Evolutionary conservation across 2,888 invertebrate genomes (phyloP).

Genomic region (Dione juno): DNA sequence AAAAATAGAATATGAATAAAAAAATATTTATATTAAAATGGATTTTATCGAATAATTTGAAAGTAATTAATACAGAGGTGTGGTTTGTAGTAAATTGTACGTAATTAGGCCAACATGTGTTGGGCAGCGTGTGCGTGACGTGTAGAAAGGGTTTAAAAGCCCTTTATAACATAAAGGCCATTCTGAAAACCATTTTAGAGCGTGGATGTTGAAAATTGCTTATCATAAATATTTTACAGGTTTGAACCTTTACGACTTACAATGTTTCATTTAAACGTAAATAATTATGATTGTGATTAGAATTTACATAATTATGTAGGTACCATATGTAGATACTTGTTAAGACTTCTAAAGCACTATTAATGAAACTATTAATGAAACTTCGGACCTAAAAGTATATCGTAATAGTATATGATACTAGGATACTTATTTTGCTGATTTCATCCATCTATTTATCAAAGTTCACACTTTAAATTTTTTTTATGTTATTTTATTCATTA

Average conservation of each 20-base stretch:
- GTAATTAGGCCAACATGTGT: conserved; percentile 68
- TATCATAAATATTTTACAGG: conserved; percentile 16
- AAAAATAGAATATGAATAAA: too few species aligned
- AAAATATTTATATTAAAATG: background rate
- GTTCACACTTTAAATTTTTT: background rate
- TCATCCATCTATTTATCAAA: background rate
- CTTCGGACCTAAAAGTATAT: background rate
- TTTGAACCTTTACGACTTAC: conserved; percentile 20
- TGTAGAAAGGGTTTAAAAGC: conserved; percentile 65
- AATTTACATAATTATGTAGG: background rate
- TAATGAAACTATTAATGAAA: background rate
- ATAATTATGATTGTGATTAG: conserved; percentile 1
- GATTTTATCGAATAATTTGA: conserved; percentile 19
- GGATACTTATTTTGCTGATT: too few species aligned
- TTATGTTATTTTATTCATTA: background rate
- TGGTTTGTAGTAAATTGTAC: conserved; percentile 66
- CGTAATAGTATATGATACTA: too few species aligned
- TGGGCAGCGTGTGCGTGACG: conserved; percentile 62
- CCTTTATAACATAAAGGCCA: conserved; percentile 57
- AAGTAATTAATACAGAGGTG: conserved; percentile 28
- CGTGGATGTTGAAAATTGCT: conserved; percentile 37
- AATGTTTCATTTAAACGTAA: conserved; percentile 2
- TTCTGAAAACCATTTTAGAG: conserved; percentile 42
- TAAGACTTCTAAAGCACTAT: background rate
- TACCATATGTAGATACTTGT: background rate